Evolutionary conservation across 1,140 invertebrate genomes (phyloP), one percentile per base, ranked within the genome.

Genomic region (Alviniconcha marisindica): DNA sequence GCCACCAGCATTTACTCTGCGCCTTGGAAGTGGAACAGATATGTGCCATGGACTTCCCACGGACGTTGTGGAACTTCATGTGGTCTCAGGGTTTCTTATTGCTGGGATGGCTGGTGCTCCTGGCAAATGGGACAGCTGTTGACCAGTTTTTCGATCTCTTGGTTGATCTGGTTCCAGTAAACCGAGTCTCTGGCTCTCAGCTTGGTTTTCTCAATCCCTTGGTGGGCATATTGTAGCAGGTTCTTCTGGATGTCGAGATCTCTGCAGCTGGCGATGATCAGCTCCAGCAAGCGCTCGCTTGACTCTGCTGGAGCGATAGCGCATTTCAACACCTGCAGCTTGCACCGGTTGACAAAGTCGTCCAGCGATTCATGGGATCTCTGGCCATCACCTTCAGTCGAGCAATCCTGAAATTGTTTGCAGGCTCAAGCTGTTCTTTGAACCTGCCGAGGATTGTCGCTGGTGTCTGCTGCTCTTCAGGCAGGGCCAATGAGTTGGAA

Each of bases 161-260:
- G 90, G 48, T 87, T 88, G 83, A 94, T 93, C 28, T 86, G 86
- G 42, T 91, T 91, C 92, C 93, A 94, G 85, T 88, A 94, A 56
- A 94, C 85, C 38, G 87, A 74, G 78, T 93, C 86, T 83, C 91
- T 88, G 36, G 93, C 92, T 81, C 87, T 83, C 44, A 81, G 77
- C 84, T 91, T 90, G 76, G 87, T 91, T 85, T 93, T 93, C 60
- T 92, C 91, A 18, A 60, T 60, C 0, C 56, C 56, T 60, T 60
- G 56, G n/a, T 60, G 7, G 48, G 48, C 48, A 18, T 82, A 78
- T 89, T 95, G 94, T 24, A 95, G 86, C 81, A 93, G 88, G 31
- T 92, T n/a, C 36, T 71, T 12, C 66, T n/a, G 14, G 0, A 2
- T 33, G 66, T 0, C 0, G n/a, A n/a, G n/a, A n/a, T 15, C 14